These are phyloP conservation scores for Acanthisitta chloris DNA, from an alignment of 2,113 vertebrate genomes.

Conservation along the genomic window DNA sequence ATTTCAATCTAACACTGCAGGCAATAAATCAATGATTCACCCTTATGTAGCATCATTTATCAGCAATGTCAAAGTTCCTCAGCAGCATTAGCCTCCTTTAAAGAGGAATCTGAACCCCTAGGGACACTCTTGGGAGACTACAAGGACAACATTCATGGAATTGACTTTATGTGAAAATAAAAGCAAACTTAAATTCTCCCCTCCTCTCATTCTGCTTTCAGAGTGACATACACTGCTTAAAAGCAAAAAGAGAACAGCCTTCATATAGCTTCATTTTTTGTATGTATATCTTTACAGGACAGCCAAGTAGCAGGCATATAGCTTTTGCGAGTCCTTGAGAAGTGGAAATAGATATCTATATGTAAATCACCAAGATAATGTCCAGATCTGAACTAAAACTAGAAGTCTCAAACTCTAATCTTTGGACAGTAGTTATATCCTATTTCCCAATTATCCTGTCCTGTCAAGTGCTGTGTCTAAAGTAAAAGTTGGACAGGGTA, in stretches of 20 bases:
- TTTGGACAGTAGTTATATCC: neutral
- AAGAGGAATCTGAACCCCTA: neutral
- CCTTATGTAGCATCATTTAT: conserved; percentile 34
- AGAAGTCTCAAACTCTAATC: neutral
- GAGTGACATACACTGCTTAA: neutral
- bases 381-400: neutral
- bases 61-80: conserved; percentile 3
- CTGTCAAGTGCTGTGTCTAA: neutral
- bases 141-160: conserved; percentile 6
- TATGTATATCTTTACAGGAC: neutral
- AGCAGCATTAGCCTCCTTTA: neutral
- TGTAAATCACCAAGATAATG: neutral
- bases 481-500: neutral
- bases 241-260: neutral
- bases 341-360: neutral
- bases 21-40: conserved; percentile 42
- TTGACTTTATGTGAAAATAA: neutral
- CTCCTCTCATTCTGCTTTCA: neutral
- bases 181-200: neutral
- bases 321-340: neutral
- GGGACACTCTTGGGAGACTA: neutral
- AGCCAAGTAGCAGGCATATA: neutral
- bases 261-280: neutral
- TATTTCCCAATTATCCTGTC: neutral
- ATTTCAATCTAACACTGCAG: conserved; percentile 10